Evolutionary conservation across 1,140 invertebrate species (phyloP).

Genomic region (Leucophenga varia): DNA sequence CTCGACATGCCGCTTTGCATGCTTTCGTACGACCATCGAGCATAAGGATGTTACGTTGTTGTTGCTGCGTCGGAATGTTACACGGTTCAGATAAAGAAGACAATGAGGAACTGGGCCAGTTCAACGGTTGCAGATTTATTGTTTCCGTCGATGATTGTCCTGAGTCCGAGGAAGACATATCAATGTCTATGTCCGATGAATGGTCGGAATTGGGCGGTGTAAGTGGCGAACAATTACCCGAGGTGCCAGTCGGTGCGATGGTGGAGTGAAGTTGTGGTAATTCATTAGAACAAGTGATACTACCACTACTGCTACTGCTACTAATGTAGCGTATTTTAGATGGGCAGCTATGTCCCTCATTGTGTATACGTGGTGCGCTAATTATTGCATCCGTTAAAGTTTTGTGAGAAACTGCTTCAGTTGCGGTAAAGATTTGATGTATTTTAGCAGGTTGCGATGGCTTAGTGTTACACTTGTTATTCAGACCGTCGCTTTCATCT

Average conservation of each 20-base stretch:
- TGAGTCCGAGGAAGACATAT: slow-evolving; percentile 55
- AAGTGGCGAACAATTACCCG: slow-evolving; percentile 58
- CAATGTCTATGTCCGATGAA: slow-evolving; percentile 68
- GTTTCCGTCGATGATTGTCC: slow-evolving; percentile 51
- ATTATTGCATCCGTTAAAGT: neutral
- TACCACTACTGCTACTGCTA: slow-evolving; percentile 27
- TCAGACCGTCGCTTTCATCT: slow-evolving; percentile 24
- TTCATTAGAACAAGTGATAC: slow-evolving; percentile 32
- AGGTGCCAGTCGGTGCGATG: slow-evolving; percentile 26
- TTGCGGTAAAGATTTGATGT: too few species aligned
- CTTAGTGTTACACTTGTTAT: slow-evolving; percentile 10
- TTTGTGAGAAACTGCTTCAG: too few species aligned
- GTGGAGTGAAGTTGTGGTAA: slow-evolving; percentile 25
- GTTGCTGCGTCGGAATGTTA: neutral
- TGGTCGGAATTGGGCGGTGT: slow-evolving; percentile 73
- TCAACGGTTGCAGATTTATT: slow-evolving; percentile 1
- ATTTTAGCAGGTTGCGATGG: slow-evolving; percentile 36
- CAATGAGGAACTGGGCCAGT: slow-evolving; percentile 5
- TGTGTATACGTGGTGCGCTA: neutral
- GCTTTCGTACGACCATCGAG: slow-evolving; percentile 53
- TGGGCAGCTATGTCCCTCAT: slow-evolving; percentile 1
- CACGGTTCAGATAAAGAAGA: neutral
- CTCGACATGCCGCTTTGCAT: slow-evolving; percentile 49
- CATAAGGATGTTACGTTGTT: slow-evolving; percentile 35
- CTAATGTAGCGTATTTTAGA: slow-evolving; percentile 48